These are phyloP conservation scores for Dastarcus helophoroides DNA, from an alignment of 2,888 invertebrate genomes.

Conservation along the genomic window DNA sequence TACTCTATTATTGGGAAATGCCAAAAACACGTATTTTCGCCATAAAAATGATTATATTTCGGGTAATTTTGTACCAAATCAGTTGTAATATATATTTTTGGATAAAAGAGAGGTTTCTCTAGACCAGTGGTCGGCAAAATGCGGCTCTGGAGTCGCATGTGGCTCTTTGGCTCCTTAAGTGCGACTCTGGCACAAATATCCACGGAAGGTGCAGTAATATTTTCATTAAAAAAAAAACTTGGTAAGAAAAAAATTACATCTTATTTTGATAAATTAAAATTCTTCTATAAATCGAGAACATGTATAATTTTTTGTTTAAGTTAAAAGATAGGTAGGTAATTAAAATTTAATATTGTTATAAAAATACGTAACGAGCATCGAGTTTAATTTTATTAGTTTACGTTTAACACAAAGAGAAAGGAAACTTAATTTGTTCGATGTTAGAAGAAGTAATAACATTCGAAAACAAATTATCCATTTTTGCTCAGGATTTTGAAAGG, in stretches of 20 bases:
- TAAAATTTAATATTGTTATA: slow-evolving; percentile 3
- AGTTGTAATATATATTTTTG: no score
- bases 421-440: no score
- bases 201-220: slow-evolving; percentile 1
- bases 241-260: slow-evolving; percentile 1
- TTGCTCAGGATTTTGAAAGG: slow-evolving; percentile 18
- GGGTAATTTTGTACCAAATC: no score
- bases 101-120: no score
- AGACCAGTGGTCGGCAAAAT: slow-evolving; percentile 2
- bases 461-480: slow-evolving; percentile 22
- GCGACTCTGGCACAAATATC: slow-evolving; percentile 1
- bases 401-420: no score
- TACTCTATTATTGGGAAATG: no score
- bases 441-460: no score
- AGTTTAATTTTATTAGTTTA: slow-evolving; percentile 1
- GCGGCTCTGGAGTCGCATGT: background rate
- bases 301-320: slow-evolving; percentile 3
- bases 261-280: slow-evolving; percentile 4
- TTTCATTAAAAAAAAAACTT: slow-evolving; percentile 2
- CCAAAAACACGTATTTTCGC: no score
- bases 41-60: no score
- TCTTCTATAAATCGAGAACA: slow-evolving; percentile 3
- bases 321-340: slow-evolving; percentile 2
- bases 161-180: background rate
- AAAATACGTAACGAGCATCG: background rate